These are phyloP conservation scores for Speoplatyrhinus poulsoni DNA, from an alignment of 2,113 vertebrate genomes.

Conservation along the genomic window DNA sequence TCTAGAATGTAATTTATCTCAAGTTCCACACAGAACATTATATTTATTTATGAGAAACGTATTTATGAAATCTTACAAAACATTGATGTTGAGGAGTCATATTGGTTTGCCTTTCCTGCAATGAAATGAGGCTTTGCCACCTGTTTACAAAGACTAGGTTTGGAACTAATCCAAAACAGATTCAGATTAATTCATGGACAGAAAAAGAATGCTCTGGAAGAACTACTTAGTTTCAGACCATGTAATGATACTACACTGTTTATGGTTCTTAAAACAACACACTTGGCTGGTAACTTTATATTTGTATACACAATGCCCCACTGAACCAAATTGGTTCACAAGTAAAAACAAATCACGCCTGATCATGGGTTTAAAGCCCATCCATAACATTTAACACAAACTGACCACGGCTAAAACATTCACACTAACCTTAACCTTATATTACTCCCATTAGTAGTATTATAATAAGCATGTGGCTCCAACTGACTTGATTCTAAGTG, in stretches of 20 bases:
- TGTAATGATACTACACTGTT: constrained; percentile 38
- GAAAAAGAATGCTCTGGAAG: constrained; percentile 39
- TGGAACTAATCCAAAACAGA: neutral
- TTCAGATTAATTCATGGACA: constrained; percentile 2
- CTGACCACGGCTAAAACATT: constrained; percentile 1
- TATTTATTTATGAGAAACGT: no score
- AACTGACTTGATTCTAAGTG: constrained; percentile 27
- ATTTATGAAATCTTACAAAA: constrained; percentile 6
- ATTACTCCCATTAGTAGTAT: constrained; percentile 7
- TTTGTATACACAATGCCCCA: constrained; percentile 18
- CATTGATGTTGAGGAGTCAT: constrained; percentile 35
- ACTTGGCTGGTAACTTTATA: neutral
- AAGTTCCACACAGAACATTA: neutral
- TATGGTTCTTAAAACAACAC: neutral
- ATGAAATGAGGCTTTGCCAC: constrained; percentile 28
- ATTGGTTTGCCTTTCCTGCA: constrained; percentile 22
- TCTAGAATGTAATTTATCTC: constrained; percentile 10
- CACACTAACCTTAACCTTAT: constrained; percentile 1
- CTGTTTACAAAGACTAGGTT: neutral
- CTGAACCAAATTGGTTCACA: constrained; percentile 7
- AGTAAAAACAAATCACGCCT: neutral
- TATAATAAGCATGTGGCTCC: neutral
- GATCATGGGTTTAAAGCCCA: constrained; percentile 6
- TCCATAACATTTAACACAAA: constrained; percentile 8
- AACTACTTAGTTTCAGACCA: constrained; percentile 34